Conservation (phyloP, 2,113 vertebrate genomes). For the Cololabis saira region DNA sequence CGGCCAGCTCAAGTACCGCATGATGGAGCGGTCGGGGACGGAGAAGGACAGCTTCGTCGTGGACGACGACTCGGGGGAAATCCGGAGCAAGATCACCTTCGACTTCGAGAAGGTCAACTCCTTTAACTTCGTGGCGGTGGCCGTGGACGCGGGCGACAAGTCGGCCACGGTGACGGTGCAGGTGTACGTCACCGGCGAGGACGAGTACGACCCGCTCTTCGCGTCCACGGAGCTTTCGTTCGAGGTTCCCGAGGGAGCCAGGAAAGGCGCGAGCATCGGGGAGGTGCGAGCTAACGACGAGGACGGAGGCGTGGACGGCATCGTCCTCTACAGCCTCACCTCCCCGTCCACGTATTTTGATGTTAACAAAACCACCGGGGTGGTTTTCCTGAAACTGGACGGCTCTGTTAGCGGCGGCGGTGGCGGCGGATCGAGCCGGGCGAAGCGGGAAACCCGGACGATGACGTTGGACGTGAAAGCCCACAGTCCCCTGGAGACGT, state of each 20-base stretch:
- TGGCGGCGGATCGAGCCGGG: constrained; percentile 70
- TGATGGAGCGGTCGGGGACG: constrained; percentile 68
- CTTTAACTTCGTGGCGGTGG: constrained; percentile 88
- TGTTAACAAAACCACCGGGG: constrained; percentile 92
- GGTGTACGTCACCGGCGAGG: constrained; percentile 93
- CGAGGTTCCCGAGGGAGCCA: constrained; percentile 91
- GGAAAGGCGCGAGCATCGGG: constrained; percentile 91
- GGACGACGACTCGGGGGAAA: constrained; percentile 88
- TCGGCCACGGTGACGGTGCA: constrained; percentile 93
- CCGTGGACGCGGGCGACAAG: constrained; percentile 90
- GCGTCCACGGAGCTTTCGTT: constrained; percentile 87
- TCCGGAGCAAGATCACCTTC: constrained; percentile 86
- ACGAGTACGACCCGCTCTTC: constrained; percentile 95
- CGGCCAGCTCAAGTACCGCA: constrained; percentile 87
- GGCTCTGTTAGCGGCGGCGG: constrained; percentile 84
- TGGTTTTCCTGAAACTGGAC: constrained; percentile 89
- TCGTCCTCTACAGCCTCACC: constrained; percentile 90
- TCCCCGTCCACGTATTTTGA: constrained; percentile 89
- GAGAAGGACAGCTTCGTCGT: constrained; percentile 84
- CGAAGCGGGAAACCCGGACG: constrained; percentile 86
- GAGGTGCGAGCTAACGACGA: constrained; percentile 91
- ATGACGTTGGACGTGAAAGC: constrained; percentile 92
- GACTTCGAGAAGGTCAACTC: constrained; percentile 92
- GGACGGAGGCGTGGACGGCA: constrained; percentile 91
- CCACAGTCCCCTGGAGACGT: constrained; percentile 89